phyloP scores from a whole-genome alignment of 2,113 vertebrate species.

The Hippocampus mohnikei region DNA sequence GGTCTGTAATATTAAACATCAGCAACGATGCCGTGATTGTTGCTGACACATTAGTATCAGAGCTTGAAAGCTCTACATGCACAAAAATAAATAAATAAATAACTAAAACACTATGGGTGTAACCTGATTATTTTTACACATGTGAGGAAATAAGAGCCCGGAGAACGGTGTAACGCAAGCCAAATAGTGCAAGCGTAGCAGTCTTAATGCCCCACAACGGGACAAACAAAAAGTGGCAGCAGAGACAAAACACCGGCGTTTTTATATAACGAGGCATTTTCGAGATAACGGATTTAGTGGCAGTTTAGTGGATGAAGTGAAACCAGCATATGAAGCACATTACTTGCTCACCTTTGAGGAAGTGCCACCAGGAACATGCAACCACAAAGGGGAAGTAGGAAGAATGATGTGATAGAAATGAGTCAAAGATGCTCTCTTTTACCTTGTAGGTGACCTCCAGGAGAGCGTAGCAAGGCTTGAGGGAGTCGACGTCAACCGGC shows the following conservation, averaged over 20 bases:
- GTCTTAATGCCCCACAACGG: neutral
- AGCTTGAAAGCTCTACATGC: neutral
- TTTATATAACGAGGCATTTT: neutral
- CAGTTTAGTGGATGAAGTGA: conserved; percentile 7
- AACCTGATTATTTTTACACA: neutral
- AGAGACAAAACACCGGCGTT: neutral
- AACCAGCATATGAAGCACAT: conserved; percentile 1
- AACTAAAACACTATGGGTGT: neutral
- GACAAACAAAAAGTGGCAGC: neutral
- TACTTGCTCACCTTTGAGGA: neutral
- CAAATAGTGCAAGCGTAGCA: neutral
- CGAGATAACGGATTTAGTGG: neutral
- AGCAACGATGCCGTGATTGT: neutral
- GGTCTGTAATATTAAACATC: neutral
- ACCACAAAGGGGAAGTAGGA: conserved; percentile 26
- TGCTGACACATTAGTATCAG: neutral
- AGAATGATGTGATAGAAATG: neutral
- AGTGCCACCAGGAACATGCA: neutral
- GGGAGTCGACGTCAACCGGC: conserved; percentile 90
- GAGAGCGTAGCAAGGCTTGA: conserved; percentile 89
- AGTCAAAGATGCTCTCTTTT: neutral
- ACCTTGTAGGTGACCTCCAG: conserved; percentile 90
- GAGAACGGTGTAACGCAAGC: neutral
- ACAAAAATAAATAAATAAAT: neutral
- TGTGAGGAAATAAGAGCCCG: neutral